Evolutionary conservation across 2,888 invertebrate genomes (phyloP), one percentile per base, ranked within the genome.

Genomic region (Ophioninae sp.): DNA sequence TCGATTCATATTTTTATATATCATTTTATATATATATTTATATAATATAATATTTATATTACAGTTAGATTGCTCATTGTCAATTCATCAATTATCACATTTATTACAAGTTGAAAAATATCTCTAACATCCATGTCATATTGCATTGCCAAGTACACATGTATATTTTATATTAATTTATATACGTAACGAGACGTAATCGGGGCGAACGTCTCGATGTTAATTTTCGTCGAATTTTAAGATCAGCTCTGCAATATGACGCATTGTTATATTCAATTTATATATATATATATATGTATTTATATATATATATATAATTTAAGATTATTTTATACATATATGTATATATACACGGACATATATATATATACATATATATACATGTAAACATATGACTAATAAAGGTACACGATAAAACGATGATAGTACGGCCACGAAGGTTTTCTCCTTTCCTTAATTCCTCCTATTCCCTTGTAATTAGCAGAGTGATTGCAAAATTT

Each of bases 71-170:
- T 92, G 92, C 92, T 93, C 93, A 93, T 92, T 93, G 92, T 92
- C 92, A 92, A 93, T 92, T 92, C 91, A 90, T 92, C 91, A 90
- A 88, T 90, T 93, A 93, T 92, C 92, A 92, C 92, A 93, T 92
- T 92, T 92, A 93, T 91, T 92, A 92, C 90, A 92, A 91, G 91
- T 92, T 93, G 90, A 93, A 92, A 93, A 93, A 92, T 93, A 92
- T 92, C 88, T 91, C 93, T 92, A 93, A 93, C 94, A 93, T 91
- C 89, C 90, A 92, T 92, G 93, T 93, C 92, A 92, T 93, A 92
- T 91, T 90, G 88, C 89, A 87, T 72, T 84, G 83, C 74, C 80
- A 78, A 73, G 69, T 82, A 76, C 64, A 57, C 62, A 57, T n/a
- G 20, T 78, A 56, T 78, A 67, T 61, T 59, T 61, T 62, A 37